A percentile compares a stretch with the other conserved stretches of the same genome.
phyloP scores from a whole-genome alignment of 2,113 vertebrate species.

The Elephas maximus region DNA sequence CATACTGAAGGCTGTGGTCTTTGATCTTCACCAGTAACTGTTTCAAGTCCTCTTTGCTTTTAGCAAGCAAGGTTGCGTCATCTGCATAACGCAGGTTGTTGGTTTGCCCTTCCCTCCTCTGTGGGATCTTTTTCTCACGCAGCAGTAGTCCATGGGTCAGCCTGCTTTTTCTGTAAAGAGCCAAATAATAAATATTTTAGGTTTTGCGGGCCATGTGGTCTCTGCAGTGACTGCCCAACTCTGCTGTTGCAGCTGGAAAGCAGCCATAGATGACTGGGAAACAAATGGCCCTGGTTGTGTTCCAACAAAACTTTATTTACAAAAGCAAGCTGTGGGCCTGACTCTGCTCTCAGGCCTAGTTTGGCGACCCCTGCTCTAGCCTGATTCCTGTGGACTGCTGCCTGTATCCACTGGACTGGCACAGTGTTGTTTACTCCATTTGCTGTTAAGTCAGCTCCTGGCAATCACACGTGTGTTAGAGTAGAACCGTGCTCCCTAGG shows the following conservation, averaged over 20 bases:
- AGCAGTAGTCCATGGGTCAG: background rate
- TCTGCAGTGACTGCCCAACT: background rate
- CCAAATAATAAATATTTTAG: background rate
- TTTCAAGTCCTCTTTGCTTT: too few species aligned
- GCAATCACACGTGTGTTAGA: too few species aligned
- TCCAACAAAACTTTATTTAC: slow-evolving; percentile 33
- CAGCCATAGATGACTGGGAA: background rate
- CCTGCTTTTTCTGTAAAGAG: background rate
- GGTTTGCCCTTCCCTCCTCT: background rate
- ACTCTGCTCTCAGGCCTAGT: background rate
- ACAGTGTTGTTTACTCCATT: background rate
- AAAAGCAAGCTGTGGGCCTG: background rate
- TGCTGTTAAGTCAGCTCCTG: too few species aligned
- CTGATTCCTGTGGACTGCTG: accelerated
- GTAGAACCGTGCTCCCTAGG: too few species aligned
- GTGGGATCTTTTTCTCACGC: background rate
- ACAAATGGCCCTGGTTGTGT: background rate
- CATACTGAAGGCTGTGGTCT: too few species aligned
- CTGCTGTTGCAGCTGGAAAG: background rate
- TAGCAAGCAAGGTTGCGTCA: too few species aligned
- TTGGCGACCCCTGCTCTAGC: background rate
- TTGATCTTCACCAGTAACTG: too few species aligned
- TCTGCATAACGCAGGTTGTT: too few species aligned
- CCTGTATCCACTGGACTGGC: accelerated
- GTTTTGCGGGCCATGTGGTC: background rate